Percentiles rank a stretch among this genome's conserved stretches.
Conservation (phyloP, 1,140 invertebrate genomes). For the Saxidomus purpurata region DNA sequence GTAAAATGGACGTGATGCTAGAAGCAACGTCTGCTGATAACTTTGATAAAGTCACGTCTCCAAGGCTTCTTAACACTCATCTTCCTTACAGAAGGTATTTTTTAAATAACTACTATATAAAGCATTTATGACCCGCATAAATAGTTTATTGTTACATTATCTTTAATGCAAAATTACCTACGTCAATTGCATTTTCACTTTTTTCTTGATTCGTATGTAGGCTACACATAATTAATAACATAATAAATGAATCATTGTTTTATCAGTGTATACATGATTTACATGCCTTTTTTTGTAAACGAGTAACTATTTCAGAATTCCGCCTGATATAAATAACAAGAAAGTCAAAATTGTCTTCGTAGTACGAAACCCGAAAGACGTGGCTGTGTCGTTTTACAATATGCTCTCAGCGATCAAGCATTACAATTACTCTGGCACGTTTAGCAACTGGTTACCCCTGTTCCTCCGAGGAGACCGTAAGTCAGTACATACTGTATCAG, state of each 20-base stretch:
- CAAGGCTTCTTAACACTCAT: conserved; percentile 59
- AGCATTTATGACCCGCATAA: too few species aligned
- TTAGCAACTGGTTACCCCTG: conserved; percentile 59
- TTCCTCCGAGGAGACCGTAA: conserved; percentile 62
- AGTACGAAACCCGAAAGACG: conserved; percentile 67
- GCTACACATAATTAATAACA: too few species aligned
- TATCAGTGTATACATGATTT: too few species aligned
- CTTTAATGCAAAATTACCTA: too few species aligned
- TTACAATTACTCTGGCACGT: conserved; percentile 60
- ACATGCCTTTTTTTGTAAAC: too few species aligned
- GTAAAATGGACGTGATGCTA: conserved; percentile 41
- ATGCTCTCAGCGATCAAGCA: conserved; percentile 33
- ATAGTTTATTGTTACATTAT: too few species aligned
- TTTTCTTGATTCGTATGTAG: too few species aligned
- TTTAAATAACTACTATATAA: too few species aligned
- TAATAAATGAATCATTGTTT: too few species aligned
- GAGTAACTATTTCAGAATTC: background rate
- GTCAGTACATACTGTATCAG: too few species aligned
- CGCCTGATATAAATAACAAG: conserved; percentile 40
- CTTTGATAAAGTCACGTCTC: conserved; percentile 30
- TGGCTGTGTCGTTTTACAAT: conserved; percentile 66
- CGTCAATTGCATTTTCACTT: too few species aligned
- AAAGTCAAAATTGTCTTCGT: conserved; percentile 53
- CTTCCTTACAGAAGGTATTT: conserved; percentile 39
- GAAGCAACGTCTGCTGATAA: conserved; percentile 2